phyloP scores from a whole-genome alignment of 2,888 invertebrate species.

The Apamea monoglypha region DNA sequence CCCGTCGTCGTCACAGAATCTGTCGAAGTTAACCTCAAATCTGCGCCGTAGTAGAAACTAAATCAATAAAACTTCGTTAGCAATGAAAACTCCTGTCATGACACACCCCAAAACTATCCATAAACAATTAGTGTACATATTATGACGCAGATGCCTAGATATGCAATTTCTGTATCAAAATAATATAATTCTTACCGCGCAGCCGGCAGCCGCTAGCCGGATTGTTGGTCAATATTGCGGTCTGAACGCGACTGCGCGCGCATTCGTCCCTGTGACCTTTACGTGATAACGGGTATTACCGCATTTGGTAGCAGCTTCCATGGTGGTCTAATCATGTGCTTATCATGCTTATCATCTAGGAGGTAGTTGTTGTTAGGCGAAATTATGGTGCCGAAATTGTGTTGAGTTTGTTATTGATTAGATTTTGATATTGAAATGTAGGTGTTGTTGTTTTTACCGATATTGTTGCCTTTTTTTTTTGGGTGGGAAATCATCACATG shows the following conservation, averaged over 20 bases:
- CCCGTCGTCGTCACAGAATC: not conserved
- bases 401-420: not conserved
- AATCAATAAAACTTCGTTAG: slow-evolving; percentile 17
- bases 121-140: slow-evolving; percentile 13
- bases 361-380: slow-evolving; percentile 21
- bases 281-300: slow-evolving; percentile 59
- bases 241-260: slow-evolving; percentile 82
- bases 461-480: no score
- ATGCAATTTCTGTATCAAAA: slow-evolving; percentile 34
- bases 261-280: slow-evolving; percentile 82
- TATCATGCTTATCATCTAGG: slow-evolving; percentile 22
- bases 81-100: slow-evolving; percentile 1
- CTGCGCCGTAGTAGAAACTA: not conserved
- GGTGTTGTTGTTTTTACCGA: not conserved
- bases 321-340: slow-evolving; percentile 34
- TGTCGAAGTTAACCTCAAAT: not conserved
- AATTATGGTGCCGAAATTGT: slow-evolving; percentile 6
- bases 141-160: slow-evolving; percentile 25
- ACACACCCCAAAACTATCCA: slow-evolving; percentile 10
- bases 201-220: slow-evolving; percentile 22
- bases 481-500: no score
- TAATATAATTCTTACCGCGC: slow-evolving; percentile 24
- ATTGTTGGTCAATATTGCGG: slow-evolving; percentile 82
- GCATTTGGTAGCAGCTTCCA: slow-evolving; percentile 44
- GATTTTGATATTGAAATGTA: not conserved